phyloP scores from a whole-genome alignment of 1,140 invertebrate species.

The Temnothorax nylanderi region DNA sequence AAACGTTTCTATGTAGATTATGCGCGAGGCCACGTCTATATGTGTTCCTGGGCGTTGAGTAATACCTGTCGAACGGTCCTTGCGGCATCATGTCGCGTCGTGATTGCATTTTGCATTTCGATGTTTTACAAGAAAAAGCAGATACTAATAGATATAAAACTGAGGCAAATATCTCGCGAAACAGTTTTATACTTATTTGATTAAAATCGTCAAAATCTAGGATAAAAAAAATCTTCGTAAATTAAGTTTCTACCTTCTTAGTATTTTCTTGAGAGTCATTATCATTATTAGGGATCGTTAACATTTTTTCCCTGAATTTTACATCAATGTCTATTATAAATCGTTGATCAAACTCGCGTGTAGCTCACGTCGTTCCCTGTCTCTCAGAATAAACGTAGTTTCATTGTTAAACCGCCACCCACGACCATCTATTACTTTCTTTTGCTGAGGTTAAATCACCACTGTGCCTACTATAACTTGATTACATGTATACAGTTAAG shows the following conservation, averaged over 20 bases:
- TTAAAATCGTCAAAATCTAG: background rate
- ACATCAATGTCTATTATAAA: background rate
- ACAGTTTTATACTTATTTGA: background rate
- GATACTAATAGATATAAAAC: background rate
- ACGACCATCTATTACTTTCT: conserved; percentile 81
- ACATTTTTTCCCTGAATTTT: background rate
- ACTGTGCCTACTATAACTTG: conserved; percentile 67
- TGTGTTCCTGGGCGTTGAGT: conserved; percentile 26
- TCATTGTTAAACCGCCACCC: conserved; percentile 79
- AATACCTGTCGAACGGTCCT: conserved; percentile 38
- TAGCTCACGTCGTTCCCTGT: conserved; percentile 39
- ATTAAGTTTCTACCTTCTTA: background rate
- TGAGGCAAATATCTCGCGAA: background rate
- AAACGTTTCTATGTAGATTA: conserved; percentile 59
- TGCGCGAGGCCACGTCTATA: conserved; percentile 2
- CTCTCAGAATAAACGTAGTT: conserved; percentile 56
- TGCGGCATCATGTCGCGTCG: background rate
- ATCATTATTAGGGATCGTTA: too few relatives aligned
- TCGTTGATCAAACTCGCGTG: conserved; percentile 62
- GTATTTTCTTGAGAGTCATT: too few relatives aligned
- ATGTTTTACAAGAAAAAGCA: background rate
- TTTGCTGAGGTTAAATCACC: conserved; percentile 79
- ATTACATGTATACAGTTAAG: conserved; percentile 68
- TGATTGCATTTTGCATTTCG: background rate
- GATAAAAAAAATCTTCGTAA: background rate